Base-by-base conservation (phyloP, 2,113 vertebrate species). In the Toxotes chatareus region DNA sequence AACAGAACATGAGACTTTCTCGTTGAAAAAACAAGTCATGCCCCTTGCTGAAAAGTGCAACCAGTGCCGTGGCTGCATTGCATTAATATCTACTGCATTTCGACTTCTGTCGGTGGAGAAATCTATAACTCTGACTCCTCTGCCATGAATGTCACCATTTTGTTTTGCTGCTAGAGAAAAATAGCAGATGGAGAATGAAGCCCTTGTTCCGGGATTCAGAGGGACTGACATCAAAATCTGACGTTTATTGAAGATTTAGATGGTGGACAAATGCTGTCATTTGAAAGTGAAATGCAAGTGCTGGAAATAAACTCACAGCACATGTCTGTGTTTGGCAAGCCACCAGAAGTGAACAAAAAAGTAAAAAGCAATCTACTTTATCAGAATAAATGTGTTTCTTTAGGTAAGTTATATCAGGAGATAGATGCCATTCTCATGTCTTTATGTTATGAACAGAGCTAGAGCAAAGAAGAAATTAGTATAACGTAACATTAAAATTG, bases 31-130 rank as follows among this genome's bases (percentile, higher is more conserved):
- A 53, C 23, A 59, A 63, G 21, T 60, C 42, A 34, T 59, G 40
- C 32, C 47, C 60, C 4, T 5, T 8, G 19, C 63, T 68, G 49
- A 57, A 46, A 75, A 61, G 47, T 32, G 19, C 44, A 16, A 61
- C 59, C 34, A 47, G 42, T 34, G 44, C 1, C 27, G 44, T 2
- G 13, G 40, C 27, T 62, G 19, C 44, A 27, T 23, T 60, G 40
- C 36, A 40, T 72, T 69, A n/a, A 40, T 49, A 65, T 57, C 51
- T n/a, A 10, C 7, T n/a, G 36, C 67, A 0, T 75, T 83, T 57
- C 9, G 10, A 17, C 19, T 7, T 55, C n/a, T 59, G 63, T 23
- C 16, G 53, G 51, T 4, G 4, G 3, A 47, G 17, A 32, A 40
- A 57, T 4, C 16, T 31, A n/a, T n/a, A 1, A 31, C 40, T 59